Conservation (phyloP, 2,113 vertebrate species). For the Tenrec ecaudatus region DNA sequence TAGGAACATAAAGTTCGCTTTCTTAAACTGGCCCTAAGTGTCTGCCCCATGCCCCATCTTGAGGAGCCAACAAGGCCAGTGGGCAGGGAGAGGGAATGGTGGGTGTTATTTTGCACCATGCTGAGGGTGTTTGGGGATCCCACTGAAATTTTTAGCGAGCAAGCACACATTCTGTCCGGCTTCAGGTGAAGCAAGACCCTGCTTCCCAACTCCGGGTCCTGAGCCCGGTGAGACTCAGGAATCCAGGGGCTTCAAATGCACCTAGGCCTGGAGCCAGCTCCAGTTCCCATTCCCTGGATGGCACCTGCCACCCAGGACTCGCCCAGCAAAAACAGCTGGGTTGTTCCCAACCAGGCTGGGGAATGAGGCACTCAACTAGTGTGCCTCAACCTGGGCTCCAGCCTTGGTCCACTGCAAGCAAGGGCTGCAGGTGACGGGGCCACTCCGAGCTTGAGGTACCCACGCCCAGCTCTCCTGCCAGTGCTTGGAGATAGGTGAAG, state of each 20-base stretch:
- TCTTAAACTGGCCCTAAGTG: not conserved
- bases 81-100: not conserved
- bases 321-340: fast-evolving
- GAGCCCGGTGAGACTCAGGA: fast-evolving
- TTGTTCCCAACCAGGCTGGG: fast-evolving
- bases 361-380: not conserved
- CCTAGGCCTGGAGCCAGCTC: fast-evolving
- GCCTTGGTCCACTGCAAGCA: fast-evolving
- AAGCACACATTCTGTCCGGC: not conserved
- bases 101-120: not conserved
- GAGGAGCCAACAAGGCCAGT: not conserved
- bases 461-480: not conserved
- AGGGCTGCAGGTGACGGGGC: fast-evolving
- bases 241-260: fast-evolving
- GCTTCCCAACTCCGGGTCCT: not conserved
- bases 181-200: not conserved
- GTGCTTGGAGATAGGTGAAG: not conserved
- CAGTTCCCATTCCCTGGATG: fast-evolving
- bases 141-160: not conserved
- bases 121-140: not conserved
- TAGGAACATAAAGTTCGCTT: not conserved
- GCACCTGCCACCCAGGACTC: not conserved
- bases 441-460: fast-evolving
- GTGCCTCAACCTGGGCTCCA: fast-evolving
- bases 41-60: not conserved